Base-by-base conservation (phyloP, 2,113 vertebrate genomes). In the Lonchura striata region DNA sequence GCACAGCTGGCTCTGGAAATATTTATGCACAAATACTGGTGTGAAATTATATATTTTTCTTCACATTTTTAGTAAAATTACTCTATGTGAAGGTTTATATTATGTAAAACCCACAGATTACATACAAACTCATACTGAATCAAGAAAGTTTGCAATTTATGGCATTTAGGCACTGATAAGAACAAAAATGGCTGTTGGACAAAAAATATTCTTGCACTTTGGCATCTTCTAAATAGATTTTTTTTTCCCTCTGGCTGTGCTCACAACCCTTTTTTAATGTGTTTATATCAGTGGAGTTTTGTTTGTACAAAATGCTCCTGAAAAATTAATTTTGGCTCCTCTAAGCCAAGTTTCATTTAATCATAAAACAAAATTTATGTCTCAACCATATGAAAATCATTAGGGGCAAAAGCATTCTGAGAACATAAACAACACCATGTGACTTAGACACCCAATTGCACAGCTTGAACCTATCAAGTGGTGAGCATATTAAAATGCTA, bases 361-460 rank as follows among this genome's bases (percentile, higher is more conserved):
- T 96, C 94, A 90, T 95, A 86, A 93, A 94, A n/a, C 75, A 86
- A 74, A 95, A 96, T 95, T 92, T 93, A 90, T 95, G 72, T 90
- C 79, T 90, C 3, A 0, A 56, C 64, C 93, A 96, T 94, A 92
- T 94, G 96, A 95, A 96, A 97, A 97, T 86, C 95, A 93, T 97
- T 96, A 96, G 41, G 71, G 76, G 82, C 60, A 95, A 93, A 96
- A 97, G 68, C 85, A 93, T 92, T 92, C 90, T 81, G 82, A 93
- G 94, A 96, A 93, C 65, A 95, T 93, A 97, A 96, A 96, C 95
- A 96, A 59, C 11, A 2, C 47, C 93, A 97, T 94, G 95, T 97
- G 96, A 95, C 92, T 95, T 83, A 95, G 90, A 86, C 60, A 95
- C 85, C 92, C 95, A 96, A 88, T 95, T 94, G 94, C 82, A 95